A percentile compares a stretch with the other conserved stretches of the same genome.
Evolutionary conservation across 2,797 vertebrate species (phyloP).

Genomic region (Thalassophryne amazonica): DNA sequence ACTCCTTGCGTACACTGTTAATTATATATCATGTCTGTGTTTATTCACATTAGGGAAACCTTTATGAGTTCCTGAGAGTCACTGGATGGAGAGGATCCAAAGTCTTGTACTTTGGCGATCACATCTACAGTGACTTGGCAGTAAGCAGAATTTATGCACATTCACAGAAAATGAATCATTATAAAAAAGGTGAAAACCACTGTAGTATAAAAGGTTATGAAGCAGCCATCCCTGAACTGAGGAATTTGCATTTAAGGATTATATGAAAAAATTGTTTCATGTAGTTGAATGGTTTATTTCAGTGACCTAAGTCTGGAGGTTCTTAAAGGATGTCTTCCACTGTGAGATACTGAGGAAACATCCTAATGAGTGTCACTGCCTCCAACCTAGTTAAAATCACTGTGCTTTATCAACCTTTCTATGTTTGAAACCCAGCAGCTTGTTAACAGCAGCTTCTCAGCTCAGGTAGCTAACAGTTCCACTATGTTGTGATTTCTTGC

Average conservation of each 20-base stretch:
- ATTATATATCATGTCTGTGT: slow-evolving; percentile 11
- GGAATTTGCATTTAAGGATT: slow-evolving; percentile 2
- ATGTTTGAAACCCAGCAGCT: slow-evolving; percentile 15
- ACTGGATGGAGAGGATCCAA: slow-evolving; percentile 97
- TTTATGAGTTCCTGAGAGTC: slow-evolving; percentile 97
- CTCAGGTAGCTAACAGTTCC: not conserved
- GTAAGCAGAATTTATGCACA: slow-evolving; percentile 72
- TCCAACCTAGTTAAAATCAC: not conserved
- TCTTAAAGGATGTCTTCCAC: not conserved
- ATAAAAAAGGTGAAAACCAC: not conserved
- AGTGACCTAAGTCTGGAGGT: not conserved
- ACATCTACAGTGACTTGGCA: slow-evolving; percentile 98
- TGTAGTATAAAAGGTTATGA: not conserved
- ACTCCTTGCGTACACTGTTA: not conserved
- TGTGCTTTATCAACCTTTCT: slow-evolving; percentile 4
- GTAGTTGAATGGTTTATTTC: not conserved
- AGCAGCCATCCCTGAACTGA: slow-evolving; percentile 11
- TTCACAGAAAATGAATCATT: slow-evolving; percentile 7
- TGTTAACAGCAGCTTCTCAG: not conserved
- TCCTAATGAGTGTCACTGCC: slow-evolving; percentile 16
- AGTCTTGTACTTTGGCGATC: slow-evolving; percentile 98
- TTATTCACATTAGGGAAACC: slow-evolving; percentile 84
- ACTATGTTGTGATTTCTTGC: not conserved
- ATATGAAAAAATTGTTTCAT: slow-evolving; percentile 4
- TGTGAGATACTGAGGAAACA: not conserved